Evolutionary conservation across 1,140 invertebrate genomes (phyloP).

Genomic region (Phthorimaea operculella): DNA sequence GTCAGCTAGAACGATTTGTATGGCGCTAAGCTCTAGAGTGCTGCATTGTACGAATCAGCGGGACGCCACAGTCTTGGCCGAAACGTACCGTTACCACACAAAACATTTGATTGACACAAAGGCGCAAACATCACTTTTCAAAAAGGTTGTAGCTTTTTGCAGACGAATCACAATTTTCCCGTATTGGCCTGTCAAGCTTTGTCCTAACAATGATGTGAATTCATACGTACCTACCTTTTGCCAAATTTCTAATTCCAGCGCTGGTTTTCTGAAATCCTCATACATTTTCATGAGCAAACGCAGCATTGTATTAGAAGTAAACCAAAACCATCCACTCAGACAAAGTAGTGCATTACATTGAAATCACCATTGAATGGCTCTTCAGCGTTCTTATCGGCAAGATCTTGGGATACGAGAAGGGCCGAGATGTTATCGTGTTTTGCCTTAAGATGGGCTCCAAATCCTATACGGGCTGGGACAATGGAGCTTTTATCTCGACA

Average conservation of each 20-base stretch:
- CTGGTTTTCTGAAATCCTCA: too few species aligned
- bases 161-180: conserved; percentile 15
- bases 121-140: conserved; percentile 2
- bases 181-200: conserved; percentile 25
- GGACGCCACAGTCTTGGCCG: conserved; percentile 8
- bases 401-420: conserved; percentile 38
- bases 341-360: too few species aligned
- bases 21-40: not conserved
- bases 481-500: conserved; percentile 34
- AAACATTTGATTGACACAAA: conserved; percentile 16
- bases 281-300: too few species aligned
- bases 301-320: too few species aligned
- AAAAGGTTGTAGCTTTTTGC: not conserved
- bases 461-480: conserved; percentile 42
- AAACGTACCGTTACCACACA: conserved; percentile 22
- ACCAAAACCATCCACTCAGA: too few species aligned
- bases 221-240: too few species aligned
- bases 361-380: not conserved
- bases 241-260: too few species aligned
- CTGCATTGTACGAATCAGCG: conserved; percentile 13
- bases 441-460: conserved; percentile 20
- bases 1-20: not conserved
- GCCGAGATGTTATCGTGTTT: conserved; percentile 43
- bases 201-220: conserved; percentile 29
- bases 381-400: conserved; percentile 34